Conservation (phyloP, 1,140 invertebrate genomes). For the Phocides pigmalion region DNA sequence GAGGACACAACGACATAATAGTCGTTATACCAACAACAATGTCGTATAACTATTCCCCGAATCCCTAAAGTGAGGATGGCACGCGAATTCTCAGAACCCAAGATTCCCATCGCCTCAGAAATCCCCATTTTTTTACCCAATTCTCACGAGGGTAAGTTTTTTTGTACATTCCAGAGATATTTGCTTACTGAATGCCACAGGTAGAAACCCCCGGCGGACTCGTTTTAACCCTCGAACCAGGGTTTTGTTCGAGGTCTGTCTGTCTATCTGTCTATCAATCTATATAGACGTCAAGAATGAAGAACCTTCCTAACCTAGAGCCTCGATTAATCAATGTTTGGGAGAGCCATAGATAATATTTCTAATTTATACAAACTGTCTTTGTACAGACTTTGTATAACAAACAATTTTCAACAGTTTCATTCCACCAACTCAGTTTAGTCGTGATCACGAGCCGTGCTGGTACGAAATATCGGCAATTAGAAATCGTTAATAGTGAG, state of each 20-base stretch:
- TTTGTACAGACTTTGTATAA: too few species aligned
- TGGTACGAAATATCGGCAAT: too few species aligned
- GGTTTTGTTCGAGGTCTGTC: background rate
- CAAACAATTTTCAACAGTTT: too few species aligned
- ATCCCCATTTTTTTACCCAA: constrained; percentile 26
- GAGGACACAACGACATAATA: background rate
- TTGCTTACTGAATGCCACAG: constrained; percentile 27
- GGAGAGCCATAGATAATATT: too few species aligned
- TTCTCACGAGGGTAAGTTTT: constrained; percentile 28
- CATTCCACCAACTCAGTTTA: too few species aligned
- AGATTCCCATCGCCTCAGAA: constrained; percentile 35
- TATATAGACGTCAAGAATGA: background rate
- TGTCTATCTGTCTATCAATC: background rate
- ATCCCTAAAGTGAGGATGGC: constrained; percentile 22
- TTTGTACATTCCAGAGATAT: constrained; percentile 34
- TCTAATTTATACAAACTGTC: too few species aligned
- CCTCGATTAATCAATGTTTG: too few species aligned
- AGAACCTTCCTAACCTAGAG: too few species aligned
- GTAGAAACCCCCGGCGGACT: constrained; percentile 13
- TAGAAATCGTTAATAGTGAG: too few species aligned
- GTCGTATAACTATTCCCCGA: constrained; percentile 13
- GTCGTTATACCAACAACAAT: background rate
- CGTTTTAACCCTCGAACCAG: constrained; percentile 1
- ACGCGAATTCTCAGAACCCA: constrained; percentile 49
- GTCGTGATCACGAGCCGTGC: too few species aligned